Conservation (phyloP, 2,888 invertebrate species). For the Doris montereyensis region DNA sequence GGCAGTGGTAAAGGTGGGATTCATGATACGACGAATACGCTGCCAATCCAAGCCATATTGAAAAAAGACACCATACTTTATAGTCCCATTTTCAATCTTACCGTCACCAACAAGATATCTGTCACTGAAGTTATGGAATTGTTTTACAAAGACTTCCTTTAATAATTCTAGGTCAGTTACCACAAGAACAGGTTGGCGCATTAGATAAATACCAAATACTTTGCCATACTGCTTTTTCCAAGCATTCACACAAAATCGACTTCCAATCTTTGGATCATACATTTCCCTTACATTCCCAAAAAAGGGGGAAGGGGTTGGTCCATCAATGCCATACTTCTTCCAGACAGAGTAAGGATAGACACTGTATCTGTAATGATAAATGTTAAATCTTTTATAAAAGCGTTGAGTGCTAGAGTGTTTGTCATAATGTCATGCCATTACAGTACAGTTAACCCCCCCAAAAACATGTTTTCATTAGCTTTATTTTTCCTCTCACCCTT, state of each 20-base stretch:
- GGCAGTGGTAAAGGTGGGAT: slow-evolving; percentile 40
- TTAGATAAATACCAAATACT: slow-evolving; percentile 28
- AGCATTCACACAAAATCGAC: neutral
- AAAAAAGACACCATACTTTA: slow-evolving; percentile 36
- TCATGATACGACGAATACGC: slow-evolving; percentile 36
- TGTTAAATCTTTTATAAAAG: no score
- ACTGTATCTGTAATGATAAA: slow-evolving; percentile 39
- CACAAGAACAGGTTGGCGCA: slow-evolving; percentile 33
- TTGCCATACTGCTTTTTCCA: slow-evolving; percentile 33
- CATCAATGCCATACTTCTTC: slow-evolving; percentile 22
- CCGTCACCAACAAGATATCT: slow-evolving; percentile 34
- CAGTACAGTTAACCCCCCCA: no score
- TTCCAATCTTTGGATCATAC: slow-evolving; percentile 23
- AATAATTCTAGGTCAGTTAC: slow-evolving; percentile 33
- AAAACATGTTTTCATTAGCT: no score
- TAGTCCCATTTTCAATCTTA: slow-evolving; percentile 10
- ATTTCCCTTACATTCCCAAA: slow-evolving; percentile 34
- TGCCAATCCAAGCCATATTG: slow-evolving; percentile 25
- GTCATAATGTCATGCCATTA: no score
- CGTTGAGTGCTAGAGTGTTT: no score
- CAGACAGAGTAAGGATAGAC: slow-evolving; percentile 22
- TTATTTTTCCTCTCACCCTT: no score
- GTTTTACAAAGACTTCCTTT: slow-evolving; percentile 38
- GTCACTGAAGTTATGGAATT: slow-evolving; percentile 31
- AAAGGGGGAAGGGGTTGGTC: slow-evolving; percentile 29